These are phyloP conservation scores for Pipistrellus nathusii DNA, from an alignment of 2,797 vertebrate species.

Conservation along the genomic window DNA sequence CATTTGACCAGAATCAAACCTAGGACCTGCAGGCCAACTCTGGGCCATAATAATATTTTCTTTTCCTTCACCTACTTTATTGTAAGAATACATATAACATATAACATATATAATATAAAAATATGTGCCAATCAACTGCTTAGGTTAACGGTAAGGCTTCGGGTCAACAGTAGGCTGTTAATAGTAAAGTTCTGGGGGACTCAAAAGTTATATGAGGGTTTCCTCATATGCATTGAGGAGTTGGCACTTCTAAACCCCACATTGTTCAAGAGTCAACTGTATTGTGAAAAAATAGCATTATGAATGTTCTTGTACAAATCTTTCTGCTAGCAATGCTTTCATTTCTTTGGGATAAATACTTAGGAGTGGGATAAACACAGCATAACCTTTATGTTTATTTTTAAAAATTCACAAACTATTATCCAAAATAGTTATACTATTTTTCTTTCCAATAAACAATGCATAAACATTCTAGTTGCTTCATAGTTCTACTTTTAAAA, in stretches of 20 bases:
- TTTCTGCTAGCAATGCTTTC: background rate
- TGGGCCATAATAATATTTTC: background rate
- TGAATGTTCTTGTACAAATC: background rate
- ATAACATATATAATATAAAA: background rate
- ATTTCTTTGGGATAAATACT: background rate
- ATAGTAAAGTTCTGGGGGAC: background rate
- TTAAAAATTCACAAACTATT: background rate
- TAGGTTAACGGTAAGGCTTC: background rate
- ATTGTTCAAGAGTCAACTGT: background rate
- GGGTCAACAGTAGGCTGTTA: background rate
- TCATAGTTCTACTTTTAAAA: background rate
- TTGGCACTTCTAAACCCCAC: background rate
- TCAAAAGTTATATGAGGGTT: background rate
- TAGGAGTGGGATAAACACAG: background rate
- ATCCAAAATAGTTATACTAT: background rate
- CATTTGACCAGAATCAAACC: too few species aligned
- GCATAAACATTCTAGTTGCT: background rate
- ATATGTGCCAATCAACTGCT: background rate
- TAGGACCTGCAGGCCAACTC: too few species aligned
- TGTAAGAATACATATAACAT: background rate
- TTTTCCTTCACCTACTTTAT: background rate
- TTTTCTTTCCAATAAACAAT: background rate
- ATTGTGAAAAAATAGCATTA: background rate
- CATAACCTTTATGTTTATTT: background rate
- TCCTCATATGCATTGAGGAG: background rate